A percentile compares a stretch with the other conserved stretches of the same genome.
These are phyloP conservation scores for Coenonympha glycerion DNA, from an alignment of 2,888 invertebrate genomes.

Conservation along the genomic window DNA sequence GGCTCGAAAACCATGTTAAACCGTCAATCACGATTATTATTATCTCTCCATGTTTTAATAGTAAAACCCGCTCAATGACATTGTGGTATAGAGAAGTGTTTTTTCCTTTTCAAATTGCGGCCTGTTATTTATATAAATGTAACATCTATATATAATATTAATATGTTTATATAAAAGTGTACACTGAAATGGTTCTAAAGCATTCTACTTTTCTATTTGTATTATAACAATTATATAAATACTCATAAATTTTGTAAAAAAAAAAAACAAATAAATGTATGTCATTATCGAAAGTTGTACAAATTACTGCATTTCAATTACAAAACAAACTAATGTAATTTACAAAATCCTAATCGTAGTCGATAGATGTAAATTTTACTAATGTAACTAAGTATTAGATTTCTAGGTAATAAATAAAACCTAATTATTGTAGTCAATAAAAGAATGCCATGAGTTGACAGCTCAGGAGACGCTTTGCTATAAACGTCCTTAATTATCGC, in stretches of 20 bases:
- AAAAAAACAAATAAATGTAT: neutral
- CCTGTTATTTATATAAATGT: no score
- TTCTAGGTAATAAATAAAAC: neutral
- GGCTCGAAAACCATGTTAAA: no score
- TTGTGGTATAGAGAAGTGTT: no score
- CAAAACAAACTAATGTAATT: neutral
- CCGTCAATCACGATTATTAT: no score
- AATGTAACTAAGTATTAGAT: neutral
- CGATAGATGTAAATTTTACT: neutral
- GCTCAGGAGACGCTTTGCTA: no score
- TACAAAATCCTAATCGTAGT: neutral
- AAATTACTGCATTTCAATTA: slow-evolving; percentile 1
- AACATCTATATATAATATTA: neutral
- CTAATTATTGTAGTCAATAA: neutral
- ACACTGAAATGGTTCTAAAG: slow-evolving; percentile 3
- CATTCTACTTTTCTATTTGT: neutral
- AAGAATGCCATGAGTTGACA: no score
- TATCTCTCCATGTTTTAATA: no score
- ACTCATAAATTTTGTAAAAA: neutral
- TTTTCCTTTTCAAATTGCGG: no score
- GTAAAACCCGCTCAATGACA: neutral
- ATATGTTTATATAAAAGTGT: neutral
- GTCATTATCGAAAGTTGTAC: neutral
- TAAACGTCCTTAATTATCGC: no score
- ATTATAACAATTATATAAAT: neutral